Base-by-base conservation (phyloP, 2,113 vertebrate genomes). In the Pithys albifrons region DNA sequence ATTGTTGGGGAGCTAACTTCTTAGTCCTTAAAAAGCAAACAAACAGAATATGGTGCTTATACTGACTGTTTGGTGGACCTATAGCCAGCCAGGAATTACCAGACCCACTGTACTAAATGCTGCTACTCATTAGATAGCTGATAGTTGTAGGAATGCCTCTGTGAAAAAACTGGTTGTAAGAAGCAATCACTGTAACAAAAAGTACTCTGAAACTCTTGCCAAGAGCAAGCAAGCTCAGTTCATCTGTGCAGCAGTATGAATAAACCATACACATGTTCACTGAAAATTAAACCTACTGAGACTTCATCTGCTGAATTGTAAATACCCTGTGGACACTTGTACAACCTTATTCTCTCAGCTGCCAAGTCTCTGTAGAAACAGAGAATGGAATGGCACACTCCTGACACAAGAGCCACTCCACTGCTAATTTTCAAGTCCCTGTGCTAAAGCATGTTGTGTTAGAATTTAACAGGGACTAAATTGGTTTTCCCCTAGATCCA, bases 191-290 rank as follows among this genome's bases (percentile, higher is more conserved):
- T 39, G 12, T n/a, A 54, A 82, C 29, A 64, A 75, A 91, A 79
- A 82, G 61, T 28, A 11, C 29, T 48, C 57, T 91, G 62, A 85
- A 89, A 61, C 23, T 45, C 52, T 89, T 78, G 66, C 65, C 62
- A 87, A 69, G 70, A 91, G 46, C 84, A 81, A 89, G 37, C 79
- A 87, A 84, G 41, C 94, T 92, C 67, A 41, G 70, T 88, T 89
- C 54, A 69, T 57, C 84, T 66, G 58, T 78, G 49, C 48, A 85
- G 83, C 0, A 0, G 45, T 45, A 61, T 35, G 45, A 72, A 54
- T 54, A 89, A 93, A 61, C 31, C 49, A 55, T 84, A 55, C 45
- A 69, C 45, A 29, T 8, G 28, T 66, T 93, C 79, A 74, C 46
- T 66, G 66, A 75, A 91, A 91, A 73, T 29, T n/a, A 54, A 87